Conservation (phyloP, 1,140 invertebrate genomes). For the Ptiloglossa arizonensis region DNA sequence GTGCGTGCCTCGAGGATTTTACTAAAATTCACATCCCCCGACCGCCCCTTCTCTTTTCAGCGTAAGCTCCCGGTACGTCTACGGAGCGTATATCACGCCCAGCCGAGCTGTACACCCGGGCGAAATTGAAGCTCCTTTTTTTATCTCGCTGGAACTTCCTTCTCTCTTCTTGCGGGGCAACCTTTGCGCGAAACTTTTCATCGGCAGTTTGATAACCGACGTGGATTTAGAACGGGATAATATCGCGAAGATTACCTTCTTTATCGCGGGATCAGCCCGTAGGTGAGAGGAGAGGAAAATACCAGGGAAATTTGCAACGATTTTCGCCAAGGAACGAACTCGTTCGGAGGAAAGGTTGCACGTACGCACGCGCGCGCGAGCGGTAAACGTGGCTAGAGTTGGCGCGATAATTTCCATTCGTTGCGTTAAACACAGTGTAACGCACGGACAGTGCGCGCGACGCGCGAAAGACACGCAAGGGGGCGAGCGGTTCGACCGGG, state of each 20-base stretch:
- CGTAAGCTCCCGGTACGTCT: constrained; percentile 9
- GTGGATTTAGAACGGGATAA: neutral
- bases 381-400: too few relatives aligned
- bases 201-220: neutral
- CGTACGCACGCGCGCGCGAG: too few relatives aligned
- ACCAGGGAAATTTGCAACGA: too few relatives aligned
- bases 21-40: constrained; percentile 74
- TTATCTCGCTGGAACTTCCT: neutral
- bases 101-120: too few relatives aligned
- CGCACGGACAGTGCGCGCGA: too few relatives aligned
- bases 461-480: neutral
- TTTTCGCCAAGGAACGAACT: too few relatives aligned
- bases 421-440: neutral
- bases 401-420: neutral
- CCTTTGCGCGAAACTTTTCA: constrained; percentile 36
- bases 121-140: constrained; percentile 3
- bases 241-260: neutral
- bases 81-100: neutral
- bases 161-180: neutral
- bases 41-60: constrained; percentile 6
- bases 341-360: too few relatives aligned
- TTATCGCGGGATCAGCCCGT: neutral
- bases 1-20: constrained; percentile 64
- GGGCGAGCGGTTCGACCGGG: neutral
- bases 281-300: too few relatives aligned